Evolutionary conservation across 2,797 vertebrate species (phyloP).

Genomic region (Alcedo quadribrachys): DNA sequence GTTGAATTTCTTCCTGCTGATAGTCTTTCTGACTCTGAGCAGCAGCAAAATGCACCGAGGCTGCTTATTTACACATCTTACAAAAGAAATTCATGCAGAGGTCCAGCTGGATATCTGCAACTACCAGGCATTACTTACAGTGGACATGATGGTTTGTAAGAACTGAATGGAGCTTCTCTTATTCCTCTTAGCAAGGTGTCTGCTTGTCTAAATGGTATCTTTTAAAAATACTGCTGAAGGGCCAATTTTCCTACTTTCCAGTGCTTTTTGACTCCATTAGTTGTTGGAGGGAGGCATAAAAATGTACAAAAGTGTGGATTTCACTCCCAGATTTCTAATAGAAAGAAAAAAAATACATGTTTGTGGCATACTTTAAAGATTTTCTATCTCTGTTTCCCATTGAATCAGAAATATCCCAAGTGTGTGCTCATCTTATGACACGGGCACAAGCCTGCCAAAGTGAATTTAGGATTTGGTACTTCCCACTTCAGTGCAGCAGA

Average conservation of each 20-base stretch:
- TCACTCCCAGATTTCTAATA: not conserved
- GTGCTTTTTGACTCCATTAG: not conserved
- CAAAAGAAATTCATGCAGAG: not conserved
- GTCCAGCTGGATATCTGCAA: not conserved
- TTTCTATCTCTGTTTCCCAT: not conserved
- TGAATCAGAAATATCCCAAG: not conserved
- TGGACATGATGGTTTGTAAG: not conserved
- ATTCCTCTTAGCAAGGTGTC: not conserved
- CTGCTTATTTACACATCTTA: not conserved
- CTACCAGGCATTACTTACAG: not conserved
- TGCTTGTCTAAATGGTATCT: not conserved
- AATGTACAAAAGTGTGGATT: not conserved
- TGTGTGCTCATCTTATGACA: not conserved
- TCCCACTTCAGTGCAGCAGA: not conserved
- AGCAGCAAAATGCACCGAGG: not conserved
- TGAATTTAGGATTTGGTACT: not conserved
- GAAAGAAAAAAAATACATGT: not conserved
- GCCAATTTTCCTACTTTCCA: not conserved
- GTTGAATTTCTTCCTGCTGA: not conserved
- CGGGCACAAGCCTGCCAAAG: not conserved
- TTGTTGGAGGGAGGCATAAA: not conserved
- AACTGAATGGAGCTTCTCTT: not conserved
- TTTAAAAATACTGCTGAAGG: not conserved
- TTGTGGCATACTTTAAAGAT: not conserved
- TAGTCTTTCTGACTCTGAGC: not conserved